Evolutionary conservation across 1,140 invertebrate species (phyloP), one percentile per base, ranked within the genome.

Genomic region (Drosophila lacertosa): DNA sequence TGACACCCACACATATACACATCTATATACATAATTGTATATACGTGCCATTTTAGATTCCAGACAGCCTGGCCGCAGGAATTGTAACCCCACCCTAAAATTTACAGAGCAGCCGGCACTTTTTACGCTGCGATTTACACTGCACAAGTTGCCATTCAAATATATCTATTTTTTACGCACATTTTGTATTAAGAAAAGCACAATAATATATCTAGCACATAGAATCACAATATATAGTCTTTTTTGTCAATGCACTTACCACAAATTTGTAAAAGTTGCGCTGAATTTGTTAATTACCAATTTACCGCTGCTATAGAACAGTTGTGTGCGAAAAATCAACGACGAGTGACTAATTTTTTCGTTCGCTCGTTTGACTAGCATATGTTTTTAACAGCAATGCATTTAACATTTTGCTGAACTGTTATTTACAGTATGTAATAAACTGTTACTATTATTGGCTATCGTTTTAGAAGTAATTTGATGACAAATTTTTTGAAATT

Each of bases 41-140:
- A 39, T 24, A 54, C 59, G 59, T 58, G 64, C 45, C 47, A 71
- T 63, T 45, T 48, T 57, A 37, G 32, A 65, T 47, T 74, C 59
- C 67, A 74, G 72, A 70, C 72, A 70, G 72, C 59, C 66, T 71
- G 67, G 58, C 60, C 62, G 29, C 51, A 65, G 62, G 67, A 57
- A 26, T 40, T 47, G 45, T 37, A 55, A 66, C 63, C 68, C 68
- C 68, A 71, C 68, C 68, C 68, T 62, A 47, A n/a, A n/a, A 16
- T 3, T 15, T 11, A 39, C 16, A 39, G 67, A 40, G 68, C 53
- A 71, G 47, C 68, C 68, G 68, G 68, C 68, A 71, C 54, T 71
- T 71, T 71, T 71, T 53, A 42, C 39, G 47, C 47, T 59, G 44
- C 33, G 35, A 13, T 63, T 64, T 59, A 5, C 67, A 70, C 20